Evolutionary conservation across 2,888 invertebrate genomes (phyloP), one percentile per base, ranked within the genome.

Genomic region (Aspidiotus destructor): DNA sequence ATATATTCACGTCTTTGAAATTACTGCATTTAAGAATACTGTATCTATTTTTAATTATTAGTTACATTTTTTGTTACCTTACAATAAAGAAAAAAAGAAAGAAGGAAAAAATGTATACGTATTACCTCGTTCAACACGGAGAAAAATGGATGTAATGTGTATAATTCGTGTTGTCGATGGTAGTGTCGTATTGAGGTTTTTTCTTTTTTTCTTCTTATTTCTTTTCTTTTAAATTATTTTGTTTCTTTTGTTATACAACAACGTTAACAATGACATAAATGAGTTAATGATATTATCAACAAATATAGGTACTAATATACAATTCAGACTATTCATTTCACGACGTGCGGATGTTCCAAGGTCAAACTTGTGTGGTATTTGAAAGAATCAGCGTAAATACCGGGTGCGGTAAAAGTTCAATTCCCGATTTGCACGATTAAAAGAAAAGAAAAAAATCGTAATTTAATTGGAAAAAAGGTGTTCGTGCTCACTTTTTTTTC

Each of bases 51-150:
- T 62, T 62, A 62, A 41, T 62, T 62, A 52, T 28, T 62, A 62
- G 62, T 62, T 62, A 62, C 62, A 62, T 52, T 62, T n/a, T 28
- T 62, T 53, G 62, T 62, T 62, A 62, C 62, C 62, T 62, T 62
- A 53, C 17, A 17, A 28, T 28, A 53, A 44, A 48, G 40, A 52
- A 62, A 52, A 53, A 55, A 16, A 55, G 55, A 55, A 55, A 55
- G 17, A 55, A 55, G 15, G 9, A 16, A n/a, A 55, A 15, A 15
- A 48, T 3, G n/a, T 48, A 48, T 6, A 44, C 13, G 48, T 44
- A n/a, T 28, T 28, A 28, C 28, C 28, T 48, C 48, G 48, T 48
- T 48, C 8, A 48, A 48, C 10, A 6, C 48, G 2, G 48, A 48
- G 48, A 48, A 48, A 13, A 28, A 28, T 28, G 28, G 28, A 5